Conservation (phyloP, 2,113 vertebrate species). For the Megaceryle torquata region DNA sequence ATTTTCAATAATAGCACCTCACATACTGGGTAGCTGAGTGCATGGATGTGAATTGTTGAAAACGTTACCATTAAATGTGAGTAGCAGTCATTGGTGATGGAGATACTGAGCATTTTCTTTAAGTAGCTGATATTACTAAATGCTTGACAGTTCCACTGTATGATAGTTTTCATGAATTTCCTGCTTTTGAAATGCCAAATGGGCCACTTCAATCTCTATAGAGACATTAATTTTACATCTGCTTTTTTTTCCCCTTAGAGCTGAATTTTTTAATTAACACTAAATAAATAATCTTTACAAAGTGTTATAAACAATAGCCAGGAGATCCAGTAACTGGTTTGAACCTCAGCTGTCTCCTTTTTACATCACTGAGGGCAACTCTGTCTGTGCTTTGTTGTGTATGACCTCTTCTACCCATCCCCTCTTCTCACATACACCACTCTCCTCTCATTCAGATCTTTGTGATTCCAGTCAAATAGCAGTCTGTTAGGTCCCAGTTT, state of each 20-base stretch:
- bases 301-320: constrained; percentile 24
- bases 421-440: not conserved
- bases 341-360: not conserved
- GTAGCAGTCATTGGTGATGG: not conserved
- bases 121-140: not conserved
- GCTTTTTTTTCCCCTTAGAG: not conserved
- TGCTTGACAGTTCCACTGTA: not conserved
- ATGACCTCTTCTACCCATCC: not conserved
- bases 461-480: not conserved
- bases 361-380: not conserved
- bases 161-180: not conserved
- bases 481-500: not conserved
- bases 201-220: not conserved
- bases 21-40: not conserved
- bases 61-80: not conserved
- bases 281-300: constrained; percentile 32
- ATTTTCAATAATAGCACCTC: not conserved
- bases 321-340: not conserved
- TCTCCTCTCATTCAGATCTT: not conserved
- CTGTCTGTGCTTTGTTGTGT: not conserved
- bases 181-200: constrained; percentile 44
- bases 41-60: not conserved
- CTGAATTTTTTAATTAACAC: constrained; percentile 21
- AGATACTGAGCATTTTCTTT: not conserved
- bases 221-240: constrained; percentile 14